Evolutionary conservation across 2,888 invertebrate species (phyloP), one percentile per base, ranked within the genome.

Genomic region (Amblyteles armatorius): DNA sequence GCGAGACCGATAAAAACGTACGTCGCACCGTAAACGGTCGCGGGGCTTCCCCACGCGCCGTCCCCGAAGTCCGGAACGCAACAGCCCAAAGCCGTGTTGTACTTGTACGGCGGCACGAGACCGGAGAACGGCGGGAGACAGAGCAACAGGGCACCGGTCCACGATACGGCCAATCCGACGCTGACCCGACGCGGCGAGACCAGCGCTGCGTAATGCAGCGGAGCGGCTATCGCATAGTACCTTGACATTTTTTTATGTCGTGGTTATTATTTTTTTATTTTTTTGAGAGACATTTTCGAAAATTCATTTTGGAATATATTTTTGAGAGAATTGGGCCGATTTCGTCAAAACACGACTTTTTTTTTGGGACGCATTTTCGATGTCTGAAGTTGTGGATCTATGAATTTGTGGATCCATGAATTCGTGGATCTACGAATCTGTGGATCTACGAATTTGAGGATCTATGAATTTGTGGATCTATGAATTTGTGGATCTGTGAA

Each of bases 141-240:
- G 5, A 97, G 94, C 3, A 95, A 94, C 29, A 96, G 94, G 26
- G 96, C 96, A 9, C 95, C 95, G 16, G 95, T 92, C 97, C 97
- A 97, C 44, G 97, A 96, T 81, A 95, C 94, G 3, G 95, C 95
- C 86, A 97, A 94, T 88, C 96, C 97, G 79, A 96, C 94, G 81
- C 96, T 94, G 74, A 96, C 96, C 95, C 96, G 96, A 89, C 95
- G 95, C 0, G 96, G 96, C 57, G 96, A 97, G 29, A 97, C 97
- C 81, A 97, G 95, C 74, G 97, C 96, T 36, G 96, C 96, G 93
- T 97, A 97, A 92, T 97, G 97, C 83, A 97, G 94, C 0, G 97
- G 97, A 0, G 97, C 96, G 0, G 97, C 96, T 76, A 97, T 97
- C 63, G 97, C 97, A 85, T 97, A 97, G 86, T 97, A 97, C 84